phyloP scores from a whole-genome alignment of 2,888 invertebrate species.

The Nomada fabriciana region DNA sequence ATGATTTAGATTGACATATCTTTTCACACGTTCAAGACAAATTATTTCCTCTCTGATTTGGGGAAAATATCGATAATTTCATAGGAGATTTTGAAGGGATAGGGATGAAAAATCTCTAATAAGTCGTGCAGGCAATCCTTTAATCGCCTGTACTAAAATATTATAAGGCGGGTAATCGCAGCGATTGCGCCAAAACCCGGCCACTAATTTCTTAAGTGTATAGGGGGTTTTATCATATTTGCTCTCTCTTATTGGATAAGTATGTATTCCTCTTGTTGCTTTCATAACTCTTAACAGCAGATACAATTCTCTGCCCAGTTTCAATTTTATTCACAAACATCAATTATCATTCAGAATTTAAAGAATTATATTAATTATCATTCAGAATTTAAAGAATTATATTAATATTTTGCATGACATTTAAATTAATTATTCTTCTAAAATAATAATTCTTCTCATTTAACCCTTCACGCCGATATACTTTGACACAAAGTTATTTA shows the following conservation, averaged over 20 bases:
- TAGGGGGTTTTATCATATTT: conserved; percentile 72
- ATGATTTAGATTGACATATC: no score
- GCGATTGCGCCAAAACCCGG: conserved; percentile 73
- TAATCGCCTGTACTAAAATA: conserved; percentile 78
- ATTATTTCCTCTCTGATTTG: no score
- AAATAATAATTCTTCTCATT: no score
- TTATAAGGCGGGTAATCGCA: conserved; percentile 76
- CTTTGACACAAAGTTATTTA: no score
- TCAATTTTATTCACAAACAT: not conserved
- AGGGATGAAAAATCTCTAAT: conserved; percentile 61
- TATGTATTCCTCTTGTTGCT: conserved; percentile 55
- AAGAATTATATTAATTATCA: no score
- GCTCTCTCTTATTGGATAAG: conserved; percentile 48
- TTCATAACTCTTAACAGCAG: conserved; percentile 64
- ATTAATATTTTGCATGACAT: no score
- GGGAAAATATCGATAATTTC: no score
- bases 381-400: no score
- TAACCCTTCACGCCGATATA: no score
- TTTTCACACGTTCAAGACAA: no score
- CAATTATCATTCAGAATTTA: no score
- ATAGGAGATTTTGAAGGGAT: not conserved
- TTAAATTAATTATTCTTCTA: no score
- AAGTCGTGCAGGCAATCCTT: conserved; percentile 72
- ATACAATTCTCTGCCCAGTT: not conserved
- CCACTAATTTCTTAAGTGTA: conserved; percentile 77